A percentile compares a stretch with the other conserved stretches of the same genome.
Evolutionary conservation across 2,888 invertebrate genomes (phyloP).

Genomic region (Entomobrya proxima): DNA sequence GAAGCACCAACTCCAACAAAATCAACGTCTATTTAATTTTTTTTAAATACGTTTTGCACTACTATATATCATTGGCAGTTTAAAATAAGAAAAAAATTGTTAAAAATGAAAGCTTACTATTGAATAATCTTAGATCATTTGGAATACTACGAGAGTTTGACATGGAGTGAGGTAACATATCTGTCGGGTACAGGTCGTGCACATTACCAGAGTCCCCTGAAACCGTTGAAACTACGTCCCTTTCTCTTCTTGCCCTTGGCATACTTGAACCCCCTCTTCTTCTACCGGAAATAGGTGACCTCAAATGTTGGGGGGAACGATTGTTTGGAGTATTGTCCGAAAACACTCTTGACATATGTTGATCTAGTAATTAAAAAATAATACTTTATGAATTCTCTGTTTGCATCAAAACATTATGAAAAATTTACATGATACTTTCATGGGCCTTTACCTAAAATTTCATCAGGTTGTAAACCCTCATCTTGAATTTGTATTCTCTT

Average conservation of each 20-base stretch:
- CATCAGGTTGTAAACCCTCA: constrained; percentile 89
- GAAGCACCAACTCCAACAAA: constrained; percentile 22
- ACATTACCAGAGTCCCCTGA: constrained; percentile 89
- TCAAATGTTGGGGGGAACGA: constrained; percentile 86
- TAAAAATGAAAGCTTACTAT: constrained; percentile 64
- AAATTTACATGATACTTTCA: not conserved
- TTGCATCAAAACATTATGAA: not conserved
- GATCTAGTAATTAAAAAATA: constrained; percentile 82
- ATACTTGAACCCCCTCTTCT: constrained; percentile 66
- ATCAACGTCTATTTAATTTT: constrained; percentile 28
- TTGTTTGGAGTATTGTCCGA: constrained; percentile 88
- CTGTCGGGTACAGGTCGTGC: constrained; percentile 78
- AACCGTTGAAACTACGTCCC: constrained; percentile 83
- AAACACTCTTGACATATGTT: constrained; percentile 93
- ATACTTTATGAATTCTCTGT: not conserved
- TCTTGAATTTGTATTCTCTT: constrained; percentile 87
- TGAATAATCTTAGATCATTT: constrained; percentile 60
- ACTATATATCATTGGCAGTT: not conserved
- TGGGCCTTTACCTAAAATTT: constrained; percentile 85
- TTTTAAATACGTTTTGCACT: not conserved
- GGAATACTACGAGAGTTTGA: constrained; percentile 70
- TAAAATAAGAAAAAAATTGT: no score
- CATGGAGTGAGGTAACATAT: constrained; percentile 49
- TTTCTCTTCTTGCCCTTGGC: constrained; percentile 61
- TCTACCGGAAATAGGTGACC: constrained; percentile 77